Evolutionary conservation across 2,113 vertebrate species (phyloP).

Genomic region (Neomonachus schauinslandi): DNA sequence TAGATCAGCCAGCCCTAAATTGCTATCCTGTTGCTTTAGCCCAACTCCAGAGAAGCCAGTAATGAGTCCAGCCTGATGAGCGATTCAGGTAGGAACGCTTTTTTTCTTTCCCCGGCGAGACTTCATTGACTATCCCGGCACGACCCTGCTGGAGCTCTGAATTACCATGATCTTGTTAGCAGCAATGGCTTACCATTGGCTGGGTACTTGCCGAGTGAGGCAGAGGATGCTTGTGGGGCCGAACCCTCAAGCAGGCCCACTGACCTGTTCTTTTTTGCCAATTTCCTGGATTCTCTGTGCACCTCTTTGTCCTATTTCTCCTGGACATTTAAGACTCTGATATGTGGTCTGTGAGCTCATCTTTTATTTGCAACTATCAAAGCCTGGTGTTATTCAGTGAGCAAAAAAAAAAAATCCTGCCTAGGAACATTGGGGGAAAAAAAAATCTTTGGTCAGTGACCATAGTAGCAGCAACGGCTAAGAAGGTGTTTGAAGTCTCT

Average conservation of each 20-base stretch:
- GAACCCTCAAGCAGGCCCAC: not conserved
- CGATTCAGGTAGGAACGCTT: not conserved
- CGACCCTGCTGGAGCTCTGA: not conserved
- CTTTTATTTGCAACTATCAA: constrained; percentile 29
- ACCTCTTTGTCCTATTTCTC: not conserved
- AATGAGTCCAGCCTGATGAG: not conserved
- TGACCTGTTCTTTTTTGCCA: not conserved
- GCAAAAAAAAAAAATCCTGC: not conserved
- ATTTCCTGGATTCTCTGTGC: not conserved
- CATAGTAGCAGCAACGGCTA: not conserved
- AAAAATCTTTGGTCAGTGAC: not conserved
- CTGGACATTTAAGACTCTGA: not conserved
- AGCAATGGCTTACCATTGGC: not conserved
- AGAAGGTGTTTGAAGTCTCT: not conserved
- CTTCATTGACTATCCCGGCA: not conserved
- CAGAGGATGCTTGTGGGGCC: not conserved
- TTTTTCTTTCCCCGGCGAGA: not conserved
- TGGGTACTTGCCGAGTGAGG: rapidly evolving
- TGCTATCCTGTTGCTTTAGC: not conserved
- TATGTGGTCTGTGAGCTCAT: not conserved
- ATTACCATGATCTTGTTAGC: not conserved
- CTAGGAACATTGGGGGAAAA: not conserved
- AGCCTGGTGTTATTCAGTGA: not conserved
- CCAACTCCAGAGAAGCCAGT: not conserved
- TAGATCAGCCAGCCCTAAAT: not conserved